These are phyloP conservation scores for Frankliniella fusca DNA, from an alignment of 2,888 invertebrate species.

Conservation along the genomic window DNA sequence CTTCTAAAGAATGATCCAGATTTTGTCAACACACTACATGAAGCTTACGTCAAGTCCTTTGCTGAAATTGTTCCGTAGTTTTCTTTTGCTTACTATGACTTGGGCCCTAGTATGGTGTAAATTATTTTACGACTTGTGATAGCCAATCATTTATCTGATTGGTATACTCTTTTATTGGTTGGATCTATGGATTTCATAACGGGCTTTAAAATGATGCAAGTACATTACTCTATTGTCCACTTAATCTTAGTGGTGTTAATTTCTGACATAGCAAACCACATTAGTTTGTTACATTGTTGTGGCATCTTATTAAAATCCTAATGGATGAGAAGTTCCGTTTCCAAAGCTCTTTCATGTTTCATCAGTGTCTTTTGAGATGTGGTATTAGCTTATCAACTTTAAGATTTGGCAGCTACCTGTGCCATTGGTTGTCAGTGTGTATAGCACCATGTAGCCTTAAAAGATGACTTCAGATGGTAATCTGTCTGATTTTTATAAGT, in stretches of 20 bases:
- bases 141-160: background rate
- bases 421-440: background rate
- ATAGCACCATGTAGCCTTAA: background rate
- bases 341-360: background rate
- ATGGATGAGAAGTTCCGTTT: background rate
- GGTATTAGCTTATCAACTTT: background rate
- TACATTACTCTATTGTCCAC: background rate
- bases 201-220: background rate
- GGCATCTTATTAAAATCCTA: background rate
- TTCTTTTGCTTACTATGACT: background rate
- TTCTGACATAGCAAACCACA: background rate
- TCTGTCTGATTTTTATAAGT: conserved; percentile 20
- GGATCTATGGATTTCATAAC: background rate
- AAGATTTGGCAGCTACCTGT: background rate
- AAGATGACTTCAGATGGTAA: background rate
- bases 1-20: conserved; percentile 81
- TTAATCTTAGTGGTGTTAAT: background rate
- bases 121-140: conserved; percentile 24
- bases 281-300: background rate
- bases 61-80: conserved; percentile 57
- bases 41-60: conserved; percentile 85
- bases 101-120: conserved; percentile 24
- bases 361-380: background rate
- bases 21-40: conserved; percentile 83
- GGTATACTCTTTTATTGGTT: conserved; percentile 14